A percentile compares a stretch with the other conserved stretches of the same genome.
Conservation (phyloP, 2,797 vertebrate genomes). For the Otolemur crassicaudatus region DNA sequence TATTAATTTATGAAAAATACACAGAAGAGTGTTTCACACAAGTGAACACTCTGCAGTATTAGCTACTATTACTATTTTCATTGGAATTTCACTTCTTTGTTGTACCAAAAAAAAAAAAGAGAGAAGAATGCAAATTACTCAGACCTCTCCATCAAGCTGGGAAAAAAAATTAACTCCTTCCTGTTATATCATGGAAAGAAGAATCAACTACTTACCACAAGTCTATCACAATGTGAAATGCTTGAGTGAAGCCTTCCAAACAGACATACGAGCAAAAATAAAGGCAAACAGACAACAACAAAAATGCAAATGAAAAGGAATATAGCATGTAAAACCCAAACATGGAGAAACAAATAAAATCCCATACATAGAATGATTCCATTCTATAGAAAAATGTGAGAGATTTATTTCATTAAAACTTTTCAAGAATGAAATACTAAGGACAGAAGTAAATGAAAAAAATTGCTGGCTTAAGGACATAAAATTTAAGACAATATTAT, state of each 20-base stretch:
- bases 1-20: not conserved
- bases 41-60: not conserved
- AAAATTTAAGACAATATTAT: not conserved
- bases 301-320: not conserved
- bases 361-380: not conserved
- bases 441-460: not conserved
- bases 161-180: not conserved
- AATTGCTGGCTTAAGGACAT: not conserved
- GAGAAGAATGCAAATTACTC: not conserved
- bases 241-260: not conserved
- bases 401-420: not conserved
- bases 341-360: not conserved
- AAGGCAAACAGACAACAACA: not conserved
- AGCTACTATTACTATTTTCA: not conserved
- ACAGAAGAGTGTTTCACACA: not conserved
- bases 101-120: not conserved
- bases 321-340: not conserved
- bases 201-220: not conserved
- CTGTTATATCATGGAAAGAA: accelerated
- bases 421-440: not conserved
- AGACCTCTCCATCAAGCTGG: not conserved
- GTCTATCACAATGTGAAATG: not conserved
- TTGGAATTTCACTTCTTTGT: not conserved
- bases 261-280: not conserved
- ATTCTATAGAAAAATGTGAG: not conserved